Evolutionary conservation across 2,888 invertebrate genomes (phyloP).

Genomic region (Philereme vetulata): DNA sequence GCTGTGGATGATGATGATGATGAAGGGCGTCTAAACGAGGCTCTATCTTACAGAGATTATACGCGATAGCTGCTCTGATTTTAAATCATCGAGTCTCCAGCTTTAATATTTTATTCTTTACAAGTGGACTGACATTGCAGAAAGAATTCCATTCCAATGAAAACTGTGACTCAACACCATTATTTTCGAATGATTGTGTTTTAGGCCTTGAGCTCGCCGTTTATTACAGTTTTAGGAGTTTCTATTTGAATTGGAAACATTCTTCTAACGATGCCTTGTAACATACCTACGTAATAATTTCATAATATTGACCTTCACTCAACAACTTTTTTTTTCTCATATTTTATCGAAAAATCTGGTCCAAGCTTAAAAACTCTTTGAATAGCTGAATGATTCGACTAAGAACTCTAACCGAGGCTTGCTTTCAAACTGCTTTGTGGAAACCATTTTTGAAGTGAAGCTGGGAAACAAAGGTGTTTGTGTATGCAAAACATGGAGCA

Average conservation of each 20-base stretch:
- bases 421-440: not conserved
- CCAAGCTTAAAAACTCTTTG: too few relatives aligned
- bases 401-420: not conserved
- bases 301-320: not conserved
- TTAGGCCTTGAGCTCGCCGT: slow-evolving; percentile 33
- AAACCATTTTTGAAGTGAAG: not conserved
- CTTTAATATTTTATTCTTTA: slow-evolving; percentile 73
- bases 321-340: not conserved
- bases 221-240: slow-evolving; percentile 14
- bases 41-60: slow-evolving; percentile 52
- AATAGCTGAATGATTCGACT: not conserved
- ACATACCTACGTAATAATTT: not conserved
- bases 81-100: slow-evolving; percentile 62
- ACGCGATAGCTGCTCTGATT: slow-evolving; percentile 58
- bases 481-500: not conserved
- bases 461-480: not conserved
- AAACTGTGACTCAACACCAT: slow-evolving; percentile 58
- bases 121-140: slow-evolving; percentile 65
- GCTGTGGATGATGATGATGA: too few relatives aligned
- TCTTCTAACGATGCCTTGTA: not conserved
- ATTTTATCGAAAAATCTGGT: not conserved
- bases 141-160: slow-evolving; percentile 59
- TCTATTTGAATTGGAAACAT: not conserved
- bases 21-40: slow-evolving; percentile 42
- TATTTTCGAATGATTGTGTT: slow-evolving; percentile 53